Base-by-base conservation (phyloP, 64 coral and sea anemone genomes). In the Catalaphyllia jardinei region DNA sequence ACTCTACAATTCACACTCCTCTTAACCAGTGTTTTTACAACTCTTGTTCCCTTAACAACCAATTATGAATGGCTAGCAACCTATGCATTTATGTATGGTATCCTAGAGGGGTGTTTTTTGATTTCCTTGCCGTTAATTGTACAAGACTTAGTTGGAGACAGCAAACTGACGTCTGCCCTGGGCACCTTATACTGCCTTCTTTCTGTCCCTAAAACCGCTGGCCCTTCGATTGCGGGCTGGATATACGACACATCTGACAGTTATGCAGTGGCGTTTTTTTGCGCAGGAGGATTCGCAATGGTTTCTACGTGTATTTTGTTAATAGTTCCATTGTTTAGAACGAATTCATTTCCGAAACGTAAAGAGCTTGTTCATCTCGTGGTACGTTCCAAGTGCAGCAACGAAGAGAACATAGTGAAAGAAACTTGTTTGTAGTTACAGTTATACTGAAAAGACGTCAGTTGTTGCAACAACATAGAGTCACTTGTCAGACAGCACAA, bases 221-320 rank as follows among this genome's bases (percentile, higher is more conserved):
- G 87, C 0, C 75, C 87, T 1, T 69, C 87, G 0, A 69, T 89
- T 29, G 87, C 87, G 11, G 87, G 87, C 20, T 88, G 86, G 86
- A 88, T 88, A 18, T 88, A 76, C n/a, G 86, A 88, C 54, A 64
- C 28, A 33, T 77, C 25, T 29, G 11, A 76, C 27, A 88, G 73
- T 62, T 88, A 76, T n/a, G 13, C 49, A 8, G 86, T 64, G 17
- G 54, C 74, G 0, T 88, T 88, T 12, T 49, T 88, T 6, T 76
- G 19, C 25, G 54, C 57, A 6, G 86, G 74, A 35, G 72, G 52
- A 60, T 31, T 61, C 4, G 20, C 30, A 50, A 72, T 28, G 11
- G 22, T 72, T 51, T 86, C 83, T 1, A 54, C 51, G 35, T 86
- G 35, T 72, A 25, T 86, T n/a, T 71, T 86, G 60, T 87, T 74